A percentile compares a stretch with the other conserved stretches of the same genome.
Conservation (phyloP, 2,113 vertebrate genomes). For the Cyprinodon tularosa region DNA sequence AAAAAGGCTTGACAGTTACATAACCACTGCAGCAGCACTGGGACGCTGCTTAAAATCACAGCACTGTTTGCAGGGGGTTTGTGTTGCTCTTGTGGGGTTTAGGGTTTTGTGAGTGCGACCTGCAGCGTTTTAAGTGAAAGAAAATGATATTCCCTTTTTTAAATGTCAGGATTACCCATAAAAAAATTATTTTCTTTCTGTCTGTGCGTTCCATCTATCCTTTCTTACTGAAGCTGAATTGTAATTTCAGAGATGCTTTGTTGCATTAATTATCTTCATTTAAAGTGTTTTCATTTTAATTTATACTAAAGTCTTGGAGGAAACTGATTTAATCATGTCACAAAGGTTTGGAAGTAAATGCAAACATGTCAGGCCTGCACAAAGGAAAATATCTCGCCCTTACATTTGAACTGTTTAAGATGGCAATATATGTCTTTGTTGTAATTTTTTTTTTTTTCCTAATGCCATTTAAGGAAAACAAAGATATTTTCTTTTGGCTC, state of each 20-base stretch:
- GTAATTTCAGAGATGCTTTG: neutral
- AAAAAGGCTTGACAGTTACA: conserved; percentile 64
- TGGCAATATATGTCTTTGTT: neutral
- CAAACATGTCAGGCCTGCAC: neutral
- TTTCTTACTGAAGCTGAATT: neutral
- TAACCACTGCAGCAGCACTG: conserved; percentile 74
- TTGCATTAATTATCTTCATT: neutral
- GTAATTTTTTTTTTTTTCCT: neutral
- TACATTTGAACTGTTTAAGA: neutral
- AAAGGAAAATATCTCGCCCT: neutral
- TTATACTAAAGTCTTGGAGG: neutral
- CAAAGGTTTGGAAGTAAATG: neutral
- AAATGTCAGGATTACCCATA: too few species aligned
- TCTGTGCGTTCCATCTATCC: too few species aligned
- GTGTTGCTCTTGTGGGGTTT: conserved; percentile 1
- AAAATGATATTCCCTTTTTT: neutral
- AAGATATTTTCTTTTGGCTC: neutral
- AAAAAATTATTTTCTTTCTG: too few species aligned
- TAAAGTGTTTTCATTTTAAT: too few species aligned
- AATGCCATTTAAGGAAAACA: neutral
- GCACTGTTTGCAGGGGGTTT: conserved; percentile 16
- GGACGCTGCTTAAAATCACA: conserved; percentile 57
- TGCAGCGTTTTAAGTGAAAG: neutral
- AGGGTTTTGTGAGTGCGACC: neutral
- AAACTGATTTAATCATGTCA: neutral